Conservation (phyloP, 2,797 vertebrate species). For the Dendrocincla fuliginosa region DNA sequence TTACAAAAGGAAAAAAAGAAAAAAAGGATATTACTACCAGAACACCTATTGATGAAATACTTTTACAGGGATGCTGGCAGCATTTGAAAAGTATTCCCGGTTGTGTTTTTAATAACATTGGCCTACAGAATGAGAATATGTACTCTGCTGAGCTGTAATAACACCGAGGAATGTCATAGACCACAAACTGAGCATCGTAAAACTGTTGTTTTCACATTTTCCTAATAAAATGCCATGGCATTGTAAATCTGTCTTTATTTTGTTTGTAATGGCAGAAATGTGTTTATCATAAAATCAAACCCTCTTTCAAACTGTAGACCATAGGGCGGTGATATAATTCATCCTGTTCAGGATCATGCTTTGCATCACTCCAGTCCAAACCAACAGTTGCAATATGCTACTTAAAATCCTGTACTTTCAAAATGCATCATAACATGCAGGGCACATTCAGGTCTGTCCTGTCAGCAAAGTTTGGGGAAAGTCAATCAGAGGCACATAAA, state of each 20-base stretch:
- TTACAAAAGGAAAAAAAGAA: neutral
- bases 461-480: neutral
- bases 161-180: constrained; percentile 42
- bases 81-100: neutral
- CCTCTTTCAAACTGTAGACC: constrained; percentile 1
- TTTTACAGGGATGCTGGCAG: neutral
- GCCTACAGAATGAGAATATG: constrained; percentile 30
- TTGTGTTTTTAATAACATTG: constrained; percentile 34
- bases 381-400: neutral
- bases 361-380: neutral
- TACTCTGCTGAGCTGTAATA: constrained; percentile 48
- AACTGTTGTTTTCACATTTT: constrained; percentile 71
- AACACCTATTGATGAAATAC: constrained; percentile 30
- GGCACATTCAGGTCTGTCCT: neutral
- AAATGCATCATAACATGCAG: neutral
- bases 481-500: neutral
- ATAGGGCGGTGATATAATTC: neutral
- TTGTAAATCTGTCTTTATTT: constrained; percentile 71
- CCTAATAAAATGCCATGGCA: constrained; percentile 60
- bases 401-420: neutral
- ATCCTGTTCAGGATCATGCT: neutral
- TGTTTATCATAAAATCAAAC: constrained; percentile 63
- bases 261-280: constrained; percentile 68
- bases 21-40: neutral
- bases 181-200: constrained; percentile 40